Base-by-base conservation (phyloP, 2,888 invertebrate species). In the Plagodis pulveraria region DNA sequence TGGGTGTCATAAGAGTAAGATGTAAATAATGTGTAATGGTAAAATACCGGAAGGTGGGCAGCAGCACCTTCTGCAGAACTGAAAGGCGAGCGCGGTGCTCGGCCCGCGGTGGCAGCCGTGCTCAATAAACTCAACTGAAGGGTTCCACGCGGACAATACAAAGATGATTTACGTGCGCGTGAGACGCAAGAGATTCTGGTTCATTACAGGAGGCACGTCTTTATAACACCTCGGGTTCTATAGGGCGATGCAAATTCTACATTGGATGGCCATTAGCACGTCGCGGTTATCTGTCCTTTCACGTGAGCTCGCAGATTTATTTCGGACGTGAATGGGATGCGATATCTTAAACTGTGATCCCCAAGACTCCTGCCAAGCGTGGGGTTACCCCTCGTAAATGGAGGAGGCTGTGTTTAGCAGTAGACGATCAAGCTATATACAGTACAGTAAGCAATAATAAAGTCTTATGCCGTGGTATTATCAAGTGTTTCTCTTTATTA, bases 201-300 rank as follows among this genome's bases (percentile, higher is more conserved):
- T 0, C 43, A n/a, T 36, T 32, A 8, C 44, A 22, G 38, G 47
- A 43, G 49, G 43, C 58, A 40, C 56, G 46, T 51, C 53, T 49
- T 49, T 6, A 44, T 44, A 48, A 40, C 58, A 53, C 56, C 53
- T 56, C 12, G 38, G 33, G 22, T 35, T 44, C 45, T 48, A 36
- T 12, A 42, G 40, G 38, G 5, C 6, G 50, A 59, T 59, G 47
- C 34, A 1, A 59, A 55, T 51, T 43, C 35, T 7, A 36, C 56
- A 53, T 62, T 65, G 62, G 55, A 63, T 51, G 64, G 58, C 62
- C 65, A 66, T 71, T 65, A 70, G 63, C 71, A 68, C 71, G 71
- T 51, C 47, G 35, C 32, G 33, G 32, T 5, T n/a, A 38, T 43
- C 45, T 9, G 44, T 34, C 33, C 44, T 9, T 10, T 53, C 53